Percentiles rank a stretch among this genome's conserved stretches.
These are phyloP conservation scores for Thereva nobilitata DNA, from an alignment of 2,888 invertebrate species.

Conservation along the genomic window DNA sequence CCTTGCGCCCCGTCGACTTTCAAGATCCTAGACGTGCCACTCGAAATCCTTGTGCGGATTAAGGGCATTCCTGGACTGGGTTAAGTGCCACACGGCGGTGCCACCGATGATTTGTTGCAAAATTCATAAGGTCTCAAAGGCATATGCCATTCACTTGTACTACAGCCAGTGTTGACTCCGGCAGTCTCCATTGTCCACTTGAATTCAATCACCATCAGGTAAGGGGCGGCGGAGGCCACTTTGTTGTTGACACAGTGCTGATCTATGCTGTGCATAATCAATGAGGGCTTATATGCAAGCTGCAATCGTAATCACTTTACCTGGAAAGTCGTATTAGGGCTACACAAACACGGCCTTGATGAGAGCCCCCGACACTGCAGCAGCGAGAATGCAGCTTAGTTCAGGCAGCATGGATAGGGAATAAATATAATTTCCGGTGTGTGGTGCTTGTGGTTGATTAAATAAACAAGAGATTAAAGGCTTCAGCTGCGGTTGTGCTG, in stretches of 20 bases:
- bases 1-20: too few species aligned
- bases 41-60: too few species aligned
- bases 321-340: conserved; percentile 27
- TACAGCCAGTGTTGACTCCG: background rate
- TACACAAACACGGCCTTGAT: conserved; percentile 26
- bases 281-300: conserved; percentile 15
- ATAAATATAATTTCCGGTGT: conserved; percentile 1
- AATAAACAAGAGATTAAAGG: too few species aligned
- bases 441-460: too few species aligned
- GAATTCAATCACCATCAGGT: conserved; percentile 27
- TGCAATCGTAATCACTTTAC: conserved; percentile 29
- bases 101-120: conserved; percentile 24
- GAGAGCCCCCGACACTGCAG: background rate
- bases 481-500: too few species aligned
- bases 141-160: background rate
- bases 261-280: conserved; percentile 28
- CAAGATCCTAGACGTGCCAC: too few species aligned
- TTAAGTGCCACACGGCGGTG: background rate
- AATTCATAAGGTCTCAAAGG: conserved; percentile 30
- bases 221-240: background rate
- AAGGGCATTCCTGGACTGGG: too few species aligned
- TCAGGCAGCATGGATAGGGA: background rate
- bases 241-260: conserved; percentile 25
- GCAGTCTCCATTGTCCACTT: conserved; percentile 10
- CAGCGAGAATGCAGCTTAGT: background rate